Evolutionary conservation across 2,888 invertebrate genomes (phyloP), one percentile per base, ranked within the genome.

Genomic region (Camponotus fellah): DNA sequence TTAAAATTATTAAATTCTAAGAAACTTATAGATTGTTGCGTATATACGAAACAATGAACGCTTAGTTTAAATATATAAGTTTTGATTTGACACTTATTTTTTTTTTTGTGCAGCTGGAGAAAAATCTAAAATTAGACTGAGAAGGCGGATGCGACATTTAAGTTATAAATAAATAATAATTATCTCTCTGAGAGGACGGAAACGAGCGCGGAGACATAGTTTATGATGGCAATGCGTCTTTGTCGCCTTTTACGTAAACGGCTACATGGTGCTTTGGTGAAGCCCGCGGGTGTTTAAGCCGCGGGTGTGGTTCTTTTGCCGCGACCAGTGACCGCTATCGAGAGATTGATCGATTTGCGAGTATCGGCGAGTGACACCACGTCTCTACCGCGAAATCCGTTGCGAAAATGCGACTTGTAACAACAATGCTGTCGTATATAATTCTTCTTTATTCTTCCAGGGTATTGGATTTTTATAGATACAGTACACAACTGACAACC

Each of bases 261-360:
- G 66, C 66, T 83, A 83, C 79, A 84, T 64, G 79, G 66, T 9
- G 17, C 46, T 40, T 69, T 82, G 71, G 64, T 37, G 64, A 65
- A 49, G 87, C 89, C 87, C 81, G 75, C 84, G 69, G 88, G 82
- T 86, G 1, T 26, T 26, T n/a, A 56, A 53, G 26, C 82, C 72
- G 58, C 79, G 89, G 85, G 88, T 77, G 89, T 81, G 87, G 83
- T 84, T 34, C 66, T 76, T 85, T 86, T 79, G 66, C 82, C 68
- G 64, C 66, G 79, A 69, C 65, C 81, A 80, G 82, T 66, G 32
- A 71, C 72, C 69, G 82, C 87, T 83, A 82, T 87, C 84, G 68
- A 81, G 79, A 60, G 62, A 87, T 85, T 83, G 84, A 88, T 87
- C 90, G 83, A 85, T 89, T 85, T 69, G 72, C 74, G 75, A 82